phyloP scores from a whole-genome alignment of 2,797 vertebrate genomes.

The Urosaurus nigricauda region DNA sequence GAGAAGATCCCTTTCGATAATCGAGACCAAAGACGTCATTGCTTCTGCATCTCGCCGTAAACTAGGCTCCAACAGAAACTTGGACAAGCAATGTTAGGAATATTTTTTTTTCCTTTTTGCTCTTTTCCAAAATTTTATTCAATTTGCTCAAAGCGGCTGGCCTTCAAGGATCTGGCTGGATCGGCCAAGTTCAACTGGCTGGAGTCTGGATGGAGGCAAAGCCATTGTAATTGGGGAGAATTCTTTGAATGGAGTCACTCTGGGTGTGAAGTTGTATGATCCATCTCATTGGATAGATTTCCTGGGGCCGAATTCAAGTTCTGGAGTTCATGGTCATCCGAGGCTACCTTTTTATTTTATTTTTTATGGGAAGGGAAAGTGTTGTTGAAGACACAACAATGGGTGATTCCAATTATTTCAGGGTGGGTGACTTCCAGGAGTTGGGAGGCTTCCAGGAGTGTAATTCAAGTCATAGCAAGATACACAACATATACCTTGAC shows the following conservation, averaged over 20 bases:
- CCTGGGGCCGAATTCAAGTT: background rate
- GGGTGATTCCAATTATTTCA: background rate
- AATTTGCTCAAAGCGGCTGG: constrained; percentile 13
- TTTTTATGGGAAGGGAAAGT: too few species aligned
- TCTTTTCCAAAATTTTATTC: constrained; percentile 19
- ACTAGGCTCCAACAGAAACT: constrained; percentile 26
- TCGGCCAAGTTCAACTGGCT: background rate
- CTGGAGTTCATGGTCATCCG: background rate
- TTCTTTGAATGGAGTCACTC: background rate
- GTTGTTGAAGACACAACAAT: background rate
- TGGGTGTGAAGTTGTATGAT: background rate
- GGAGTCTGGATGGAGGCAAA: constrained; percentile 20
- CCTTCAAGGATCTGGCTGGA: constrained; percentile 26
- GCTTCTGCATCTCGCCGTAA: background rate
- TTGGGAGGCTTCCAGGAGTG: background rate
- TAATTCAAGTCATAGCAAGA: background rate
- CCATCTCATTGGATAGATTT: background rate
- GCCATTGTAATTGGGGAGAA: background rate
- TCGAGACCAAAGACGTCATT: rapidly evolving
- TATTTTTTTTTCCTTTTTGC: background rate
- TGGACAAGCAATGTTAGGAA: constrained; percentile 39
- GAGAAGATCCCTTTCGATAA: constrained; percentile 23
- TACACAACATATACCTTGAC: background rate
- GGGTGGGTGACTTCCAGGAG: background rate
- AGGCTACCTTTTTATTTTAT: too few species aligned